Base-by-base conservation (phyloP, 2,888 invertebrate species). In the Volucella zonaria region DNA sequence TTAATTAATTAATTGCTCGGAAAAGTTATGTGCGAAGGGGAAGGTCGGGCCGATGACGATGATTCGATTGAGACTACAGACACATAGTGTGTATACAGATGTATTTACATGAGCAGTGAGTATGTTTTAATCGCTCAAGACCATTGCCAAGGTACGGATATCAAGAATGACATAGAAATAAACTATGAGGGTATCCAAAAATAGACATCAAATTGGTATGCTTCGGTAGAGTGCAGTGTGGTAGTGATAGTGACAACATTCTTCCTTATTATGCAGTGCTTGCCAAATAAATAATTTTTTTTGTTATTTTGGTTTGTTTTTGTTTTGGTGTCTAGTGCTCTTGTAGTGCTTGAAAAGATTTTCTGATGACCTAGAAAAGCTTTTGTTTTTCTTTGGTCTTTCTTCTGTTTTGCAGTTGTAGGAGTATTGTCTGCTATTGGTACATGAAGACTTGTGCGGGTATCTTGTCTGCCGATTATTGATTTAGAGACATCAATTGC, bases 11-110 rank as follows among this genome's bases (percentile, higher is more conserved):
- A 79, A 78, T 78, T 74, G 68, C 38, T 73, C 43, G 74, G 52
- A 79, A 79, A 74, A 78, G 58, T 62, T 78, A 73, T 56, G 62
- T 73, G 64, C 64, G 82, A 82, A 82, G 82, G 82, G 82, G 74
- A 82, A 82, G 78, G 82, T 62, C 68, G 62, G 23, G 68, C 23
- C 52, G 78, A 78, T 82, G 82, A 82, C 52, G 78, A 78, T 82
- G 82, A 82, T 71, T 67, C 68, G 74, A 6, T 61, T 31, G n/a
- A 40, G 73, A 49, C 12, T 38, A 51, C 18, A 62, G 31, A 31
- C 31, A 31, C 31, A 1, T 31, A 23, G 31, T 31, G 6, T 6
- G 6, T 31, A 31, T 6, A 31, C 2, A 31, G 31, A 31, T 31
- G 31, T 31, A 31, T 64, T 23, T 64, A 81, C 67, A 54, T 61